Evolutionary conservation across 2,888 invertebrate species (phyloP), one percentile per base, ranked within the genome.

Genomic region (Colostygia pectinataria): DNA sequence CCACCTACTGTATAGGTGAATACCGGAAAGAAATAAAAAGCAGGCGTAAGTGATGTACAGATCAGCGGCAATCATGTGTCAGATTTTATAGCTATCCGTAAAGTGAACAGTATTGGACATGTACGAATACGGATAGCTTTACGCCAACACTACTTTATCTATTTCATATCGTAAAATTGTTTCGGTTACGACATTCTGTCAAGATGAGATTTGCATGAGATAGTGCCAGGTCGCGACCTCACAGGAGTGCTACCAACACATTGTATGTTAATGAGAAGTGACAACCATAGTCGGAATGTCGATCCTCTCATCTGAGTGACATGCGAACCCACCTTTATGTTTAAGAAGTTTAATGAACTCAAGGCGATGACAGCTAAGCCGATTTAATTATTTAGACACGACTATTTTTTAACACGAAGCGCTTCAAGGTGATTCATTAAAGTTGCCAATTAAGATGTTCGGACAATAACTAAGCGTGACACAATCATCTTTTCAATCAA

Each of bases 241-340:
- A 66, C 64, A 59, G 58, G 53, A 63, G 62, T 66, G 88, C 89
- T 88, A 86, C 89, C 73, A 74, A 63, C 65, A 75, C 80, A 89
- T 89, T 89, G 89, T 89, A 88, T 89, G 89, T 63, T 85, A 89
- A 89, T 88, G 64, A 63, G 57, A 53, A 56, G 47, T 73, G 74
- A 75, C 80, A 78, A 68, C 64, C 48, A 65, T 61, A 50, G 68
- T 72, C 66, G 68, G 68, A 57, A 66, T 55, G 60, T 66, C 74
- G 33, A 36, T 34, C 29, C 29, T 67, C 63, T 63, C 68, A 59
- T 39, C 43, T 29, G 31, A 45, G 41, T 44, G 50, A 48, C 51
- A 51, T 40, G 39, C 38, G 18, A 40, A 45, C 49, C 41, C 50
- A 39, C 50, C 45, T 57, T 49, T 31, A 39, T 43, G 52, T 48